Base-by-base conservation (phyloP, 2,888 invertebrate species). In the Notodonta dromedarius region DNA sequence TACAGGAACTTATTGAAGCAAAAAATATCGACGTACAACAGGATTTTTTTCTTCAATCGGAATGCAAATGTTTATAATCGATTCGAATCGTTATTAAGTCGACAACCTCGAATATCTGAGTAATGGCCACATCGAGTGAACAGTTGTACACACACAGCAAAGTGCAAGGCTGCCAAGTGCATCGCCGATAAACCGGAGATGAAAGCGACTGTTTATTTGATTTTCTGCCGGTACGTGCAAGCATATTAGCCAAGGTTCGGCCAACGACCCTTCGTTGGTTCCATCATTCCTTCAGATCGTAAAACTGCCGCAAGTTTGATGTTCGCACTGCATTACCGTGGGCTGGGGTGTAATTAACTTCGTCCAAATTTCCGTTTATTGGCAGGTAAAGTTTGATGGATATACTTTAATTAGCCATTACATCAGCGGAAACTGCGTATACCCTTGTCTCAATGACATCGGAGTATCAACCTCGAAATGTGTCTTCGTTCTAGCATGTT, bases 141-240 rank as follows among this genome's bases (percentile, higher is more conserved):
- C 87, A 87, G 84, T 84, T 79, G 81, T 78, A 79, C 81, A 80
- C 78, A 81, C 79, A 83, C 84, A 80, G 77, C 79, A 80, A 85
- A 90, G 88, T 89, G 88, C 90, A 90, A 91, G 89, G 85, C 88
- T 87, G 81, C 86, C 82, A 80, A 89, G 87, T 89, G 89, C 91
- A 91, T 89, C 84, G 83, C 82, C 84, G 87, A 90, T 90, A 88
- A 87, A 87, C 86, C 87, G 85, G 87, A 90, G 90, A 92, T 91
- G 90, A 90, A 90, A 88, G 89, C 86, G 83, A 81, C 81, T 91
- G 90, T 91, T 91, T 91, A 91, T 91, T 91, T 90, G 90, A 89
- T 90, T 89, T 90, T 88, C 86, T 83, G 85, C 84, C 79, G 77
- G 77, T 85, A 82, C 84, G 77, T 81, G 79, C 83, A 78, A 71